Base-by-base conservation (phyloP, 2,888 invertebrate genomes). In the Cataglyphis livida region DNA sequence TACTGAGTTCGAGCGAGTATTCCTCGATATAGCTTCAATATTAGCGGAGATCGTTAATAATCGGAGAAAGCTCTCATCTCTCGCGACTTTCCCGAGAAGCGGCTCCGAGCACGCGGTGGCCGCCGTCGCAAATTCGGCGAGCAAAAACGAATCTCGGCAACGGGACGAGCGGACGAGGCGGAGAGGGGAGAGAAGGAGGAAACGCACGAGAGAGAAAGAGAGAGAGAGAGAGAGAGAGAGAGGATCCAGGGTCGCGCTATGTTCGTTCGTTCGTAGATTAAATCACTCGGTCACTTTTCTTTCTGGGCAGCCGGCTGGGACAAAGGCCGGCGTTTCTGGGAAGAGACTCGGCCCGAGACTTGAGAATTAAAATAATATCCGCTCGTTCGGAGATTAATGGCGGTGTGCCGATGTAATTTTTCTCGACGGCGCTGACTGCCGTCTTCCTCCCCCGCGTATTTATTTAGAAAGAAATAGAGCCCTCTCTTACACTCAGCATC, bases 311-410 rank as follows among this genome's bases (percentile, higher is more conserved):
- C 89, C 89, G 90, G 88, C 83, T 87, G 90, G 89, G 90, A 93
- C 91, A 93, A 93, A 93, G 92, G 91, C 89, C 89, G 87, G 85
- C 89, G 83, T 90, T 93, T 93, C 93, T 92, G 88, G 91, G 93
- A 93, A 92, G 90, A 89, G 90, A 88, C 85, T 90, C 88, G 88
- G 85, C 84, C 87, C 88, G 87, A 90, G 91, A 86, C 88, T 90
- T 82, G 88, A 91, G 91, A 93, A 93, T 92, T 92, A 93, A 93
- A 93, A 93, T 93, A 93, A 93, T 93, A 93, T 93, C 92, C 91
- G 91, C 87, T 90, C 90, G 91, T 92, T 91, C 91, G 88, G 89
- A 92, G 93, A 93, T 93, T 92, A 93, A 93, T 92, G 93, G 91
- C 91, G 89, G 89, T 91, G 87, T 74, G 90, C 85, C 90, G 90